These are phyloP conservation scores for Porphyrio hochstetteri DNA, from an alignment of 2,113 vertebrate genomes.

Conservation along the genomic window DNA sequence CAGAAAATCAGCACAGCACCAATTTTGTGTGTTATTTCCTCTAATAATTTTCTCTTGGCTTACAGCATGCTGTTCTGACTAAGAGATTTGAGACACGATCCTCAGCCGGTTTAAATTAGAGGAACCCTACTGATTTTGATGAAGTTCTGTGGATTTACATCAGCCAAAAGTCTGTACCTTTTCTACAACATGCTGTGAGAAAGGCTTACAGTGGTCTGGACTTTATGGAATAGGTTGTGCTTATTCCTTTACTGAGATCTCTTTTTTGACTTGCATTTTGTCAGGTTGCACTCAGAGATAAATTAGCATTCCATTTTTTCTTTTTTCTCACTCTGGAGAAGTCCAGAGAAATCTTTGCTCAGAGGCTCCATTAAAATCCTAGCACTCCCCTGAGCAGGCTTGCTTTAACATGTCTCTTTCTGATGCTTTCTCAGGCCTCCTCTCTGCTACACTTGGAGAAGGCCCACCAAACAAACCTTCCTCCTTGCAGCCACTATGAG, in stretches of 20 bases:
- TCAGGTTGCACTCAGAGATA: not conserved
- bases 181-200: not conserved
- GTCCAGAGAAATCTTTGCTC: not conserved
- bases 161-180: not conserved
- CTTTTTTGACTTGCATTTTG: not conserved
- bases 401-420: not conserved
- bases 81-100: not conserved
- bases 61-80: not conserved
- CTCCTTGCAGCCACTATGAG: not conserved
- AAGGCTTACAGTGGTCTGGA: not conserved
- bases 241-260: not conserved
- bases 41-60: slow-evolving; percentile 2
- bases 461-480: not conserved
- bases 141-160: not conserved
- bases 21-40: slow-evolving; percentile 9
- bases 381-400: not conserved
- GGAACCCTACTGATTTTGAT: not conserved
- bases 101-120: not conserved
- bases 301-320: not conserved
- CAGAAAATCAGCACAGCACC: slow-evolving; percentile 14
- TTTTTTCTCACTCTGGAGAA: not conserved
- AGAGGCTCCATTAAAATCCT: not conserved
- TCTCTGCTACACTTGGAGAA: not conserved
- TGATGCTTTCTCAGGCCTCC: not conserved
- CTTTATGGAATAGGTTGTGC: not conserved